These are phyloP conservation scores for Idaea biselata DNA, from an alignment of 2,888 invertebrate species.

Conservation along the genomic window DNA sequence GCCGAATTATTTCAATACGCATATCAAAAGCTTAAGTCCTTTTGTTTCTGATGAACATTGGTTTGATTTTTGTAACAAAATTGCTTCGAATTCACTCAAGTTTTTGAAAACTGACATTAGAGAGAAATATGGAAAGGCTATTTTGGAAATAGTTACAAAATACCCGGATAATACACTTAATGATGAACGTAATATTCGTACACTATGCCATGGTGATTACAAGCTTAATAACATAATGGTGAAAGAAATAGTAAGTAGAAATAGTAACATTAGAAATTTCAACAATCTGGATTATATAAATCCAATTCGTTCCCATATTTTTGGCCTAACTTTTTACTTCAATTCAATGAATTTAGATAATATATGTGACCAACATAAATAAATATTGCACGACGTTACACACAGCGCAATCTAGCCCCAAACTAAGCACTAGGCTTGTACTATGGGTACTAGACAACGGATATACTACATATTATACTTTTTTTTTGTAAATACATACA, in stretches of 20 bases:
- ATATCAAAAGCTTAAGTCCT: constrained; percentile 28
- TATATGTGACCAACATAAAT: no score
- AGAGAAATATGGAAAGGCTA: constrained; percentile 16
- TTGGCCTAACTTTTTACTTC: not conserved
- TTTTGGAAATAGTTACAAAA: constrained; percentile 19
- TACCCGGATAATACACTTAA: constrained; percentile 30
- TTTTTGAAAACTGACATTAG: constrained; percentile 32
- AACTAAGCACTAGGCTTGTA: no score
- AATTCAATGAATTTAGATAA: no score
- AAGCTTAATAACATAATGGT: not conserved
- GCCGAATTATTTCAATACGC: constrained; percentile 41
- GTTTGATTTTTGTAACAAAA: constrained; percentile 30
- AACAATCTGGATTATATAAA: no score
- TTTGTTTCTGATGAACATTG: constrained; percentile 29
- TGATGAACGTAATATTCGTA: constrained; percentile 12
- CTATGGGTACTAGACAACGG: no score
- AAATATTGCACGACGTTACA: no score
- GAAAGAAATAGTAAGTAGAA: not conserved
- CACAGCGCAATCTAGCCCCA: no score
- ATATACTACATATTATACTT: no score
- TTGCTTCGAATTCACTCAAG: constrained; percentile 23
- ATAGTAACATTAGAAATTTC: no score
- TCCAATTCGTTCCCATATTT: not conserved
- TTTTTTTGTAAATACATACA: no score
- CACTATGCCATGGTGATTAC: not conserved